Evolutionary conservation across 2,113 vertebrate genomes (phyloP).

Genomic region (Hydropotes inermis): DNA sequence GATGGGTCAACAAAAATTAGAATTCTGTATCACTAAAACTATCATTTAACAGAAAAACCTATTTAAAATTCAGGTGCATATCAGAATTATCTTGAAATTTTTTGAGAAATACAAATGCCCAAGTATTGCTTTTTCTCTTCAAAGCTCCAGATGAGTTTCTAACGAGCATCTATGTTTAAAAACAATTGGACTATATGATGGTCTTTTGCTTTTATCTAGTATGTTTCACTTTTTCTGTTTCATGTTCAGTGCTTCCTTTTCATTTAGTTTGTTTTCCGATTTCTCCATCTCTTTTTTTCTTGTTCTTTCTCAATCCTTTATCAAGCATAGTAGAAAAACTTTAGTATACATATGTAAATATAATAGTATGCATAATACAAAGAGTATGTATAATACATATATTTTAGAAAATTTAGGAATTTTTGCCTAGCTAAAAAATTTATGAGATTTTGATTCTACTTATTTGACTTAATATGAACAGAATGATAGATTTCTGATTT

Average conservation of each 20-base stretch:
- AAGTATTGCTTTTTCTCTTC: not conserved
- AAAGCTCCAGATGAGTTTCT: not conserved
- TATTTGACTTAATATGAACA: not conserved
- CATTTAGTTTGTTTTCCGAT: not conserved
- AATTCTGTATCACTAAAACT: not conserved
- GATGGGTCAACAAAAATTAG: not conserved
- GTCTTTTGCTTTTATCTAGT: not conserved
- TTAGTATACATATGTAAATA: not conserved
- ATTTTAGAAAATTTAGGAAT: not conserved
- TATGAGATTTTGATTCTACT: not conserved
- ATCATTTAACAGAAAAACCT: not conserved
- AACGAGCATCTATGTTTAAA: not conserved
- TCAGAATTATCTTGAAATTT: not conserved
- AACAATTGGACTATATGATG: not conserved
- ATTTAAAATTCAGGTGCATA: not conserved
- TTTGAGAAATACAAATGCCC: not conserved
- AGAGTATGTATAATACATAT: not conserved
- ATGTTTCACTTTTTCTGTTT: not conserved
- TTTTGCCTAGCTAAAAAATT: not conserved
- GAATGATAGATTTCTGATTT: not conserved
- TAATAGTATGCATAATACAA: not conserved
- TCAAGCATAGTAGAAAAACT: not conserved
- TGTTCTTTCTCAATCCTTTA: not conserved
- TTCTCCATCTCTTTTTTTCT: not conserved
- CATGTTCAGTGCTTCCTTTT: not conserved